Conservation (phyloP, 35 echinoderm and acorn worm species). For the Heliocidaris erythrogramma region DNA sequence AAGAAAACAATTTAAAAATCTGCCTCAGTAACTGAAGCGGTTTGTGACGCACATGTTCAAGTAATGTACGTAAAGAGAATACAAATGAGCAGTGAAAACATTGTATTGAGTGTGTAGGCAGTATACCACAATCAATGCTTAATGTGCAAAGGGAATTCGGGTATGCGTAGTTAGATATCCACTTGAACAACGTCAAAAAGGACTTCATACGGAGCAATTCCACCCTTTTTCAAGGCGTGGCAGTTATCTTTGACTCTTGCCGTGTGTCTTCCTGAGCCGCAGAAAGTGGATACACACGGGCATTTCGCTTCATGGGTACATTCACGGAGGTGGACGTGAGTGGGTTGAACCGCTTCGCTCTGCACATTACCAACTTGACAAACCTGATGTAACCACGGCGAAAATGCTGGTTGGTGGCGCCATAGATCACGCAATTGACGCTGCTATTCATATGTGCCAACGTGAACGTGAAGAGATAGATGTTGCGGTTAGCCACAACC, state of each 20-base stretch:
- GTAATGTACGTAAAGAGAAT: too few species aligned
- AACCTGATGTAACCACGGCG: conserved; percentile 57
- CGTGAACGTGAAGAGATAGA: conserved; percentile 63
- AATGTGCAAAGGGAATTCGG: too few species aligned
- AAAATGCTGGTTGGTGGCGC: conserved; percentile 73
- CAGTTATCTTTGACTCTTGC: not conserved
- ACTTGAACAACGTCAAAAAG: too few species aligned
- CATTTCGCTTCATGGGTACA: not conserved
- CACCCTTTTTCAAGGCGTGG: too few species aligned
- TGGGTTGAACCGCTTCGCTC: not conserved
- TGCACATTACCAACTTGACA: not conserved
- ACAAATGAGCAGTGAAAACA: too few species aligned
- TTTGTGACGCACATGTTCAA: too few species aligned
- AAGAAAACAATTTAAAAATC: too few species aligned
- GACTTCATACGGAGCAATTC: too few species aligned
- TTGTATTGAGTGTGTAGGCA: too few species aligned
- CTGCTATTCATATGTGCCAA: conserved; percentile 76
- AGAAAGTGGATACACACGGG: not conserved
- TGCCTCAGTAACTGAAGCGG: too few species aligned
- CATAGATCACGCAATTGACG: conserved; percentile 78
- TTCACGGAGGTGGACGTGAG: not conserved
- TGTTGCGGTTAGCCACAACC: not conserved
- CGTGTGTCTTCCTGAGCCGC: not conserved
- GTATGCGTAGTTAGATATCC: too few species aligned
- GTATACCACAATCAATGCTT: too few species aligned